Conservation (phyloP, 2,113 vertebrate genomes). For the Acinonyx jubatus region DNA sequence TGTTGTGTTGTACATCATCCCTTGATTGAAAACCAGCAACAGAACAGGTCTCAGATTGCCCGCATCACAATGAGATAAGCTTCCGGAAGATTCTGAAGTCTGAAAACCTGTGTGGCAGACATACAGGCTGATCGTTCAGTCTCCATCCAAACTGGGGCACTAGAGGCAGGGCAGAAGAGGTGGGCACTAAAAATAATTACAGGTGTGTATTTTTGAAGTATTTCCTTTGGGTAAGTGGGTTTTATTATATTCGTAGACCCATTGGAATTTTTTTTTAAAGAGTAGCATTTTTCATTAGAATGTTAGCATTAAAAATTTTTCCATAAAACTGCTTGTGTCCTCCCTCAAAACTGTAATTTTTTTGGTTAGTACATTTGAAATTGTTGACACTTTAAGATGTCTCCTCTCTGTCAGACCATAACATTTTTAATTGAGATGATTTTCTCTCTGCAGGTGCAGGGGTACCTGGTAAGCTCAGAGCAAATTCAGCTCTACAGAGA, state of each 20-base stretch:
- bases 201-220: neutral
- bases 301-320: neutral
- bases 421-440: conserved; percentile 37
- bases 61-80: fast-evolving
- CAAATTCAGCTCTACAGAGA: neutral
- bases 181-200: neutral
- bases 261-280: neutral
- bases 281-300: neutral
- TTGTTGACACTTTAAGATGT: neutral
- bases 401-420: neutral
- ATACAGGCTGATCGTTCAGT: neutral
- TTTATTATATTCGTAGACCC: neutral
- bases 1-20: neutral
- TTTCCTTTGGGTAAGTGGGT: neutral
- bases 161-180: too few species aligned
- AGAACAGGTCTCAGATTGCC: fast-evolving
- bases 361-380: conserved; percentile 22
- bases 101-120: neutral
- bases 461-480: neutral
- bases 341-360: neutral
- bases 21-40: fast-evolving
- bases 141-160: neutral
- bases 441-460: neutral
- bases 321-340: neutral
- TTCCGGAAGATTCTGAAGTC: fast-evolving